Evolutionary conservation across 1,140 invertebrate species (phyloP), one percentile per base, ranked within the genome.

Genomic region (Steinernema khuongi): DNA sequence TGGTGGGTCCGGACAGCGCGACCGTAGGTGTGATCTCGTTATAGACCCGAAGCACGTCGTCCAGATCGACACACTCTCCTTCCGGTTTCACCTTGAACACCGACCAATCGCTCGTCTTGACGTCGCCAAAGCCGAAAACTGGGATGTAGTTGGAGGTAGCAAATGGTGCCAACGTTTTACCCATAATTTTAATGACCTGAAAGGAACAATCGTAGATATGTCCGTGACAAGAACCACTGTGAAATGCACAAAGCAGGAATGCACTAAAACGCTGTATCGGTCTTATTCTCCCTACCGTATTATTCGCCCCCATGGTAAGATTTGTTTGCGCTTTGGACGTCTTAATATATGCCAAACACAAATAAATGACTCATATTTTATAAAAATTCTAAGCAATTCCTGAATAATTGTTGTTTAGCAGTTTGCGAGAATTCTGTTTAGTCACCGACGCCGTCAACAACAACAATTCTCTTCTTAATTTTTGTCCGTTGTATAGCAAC

Each of bases 101-200:
- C 67, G 77, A 79, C 71, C 86, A 78, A 72, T 87, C 86, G 18
- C 81, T 78, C 19, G 87, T 87, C 31, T 72, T 75, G 1, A 79
- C 81, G 79, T 88, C 87, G 29, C 88, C 88, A 76, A 88, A 88
- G 22, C 88, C 88, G 79, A 83, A 88, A 0, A 87, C 86, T 18
- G 87, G 86, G 69, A 88, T 88, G 17, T 81, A 72, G 68, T 82
- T 81, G 72, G 86, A 85, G 2, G 84, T 79, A 43, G 86, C 85
- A 76, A 88, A 88, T 1, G 86, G 85, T 71, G 87, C 87, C 66
- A 88, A 74, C 0, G 88, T 86, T 67, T 86, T 80, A n/a, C 88
- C 87, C 41, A 88, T 84, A 44, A 88, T 88, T 36, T 73, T 79
- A 31, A 84, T 84, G 11, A 85, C 83, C 76, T 77, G 69, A 41